Conservation (phyloP, 2,888 invertebrate species). For the Calliopum simillimum region DNA sequence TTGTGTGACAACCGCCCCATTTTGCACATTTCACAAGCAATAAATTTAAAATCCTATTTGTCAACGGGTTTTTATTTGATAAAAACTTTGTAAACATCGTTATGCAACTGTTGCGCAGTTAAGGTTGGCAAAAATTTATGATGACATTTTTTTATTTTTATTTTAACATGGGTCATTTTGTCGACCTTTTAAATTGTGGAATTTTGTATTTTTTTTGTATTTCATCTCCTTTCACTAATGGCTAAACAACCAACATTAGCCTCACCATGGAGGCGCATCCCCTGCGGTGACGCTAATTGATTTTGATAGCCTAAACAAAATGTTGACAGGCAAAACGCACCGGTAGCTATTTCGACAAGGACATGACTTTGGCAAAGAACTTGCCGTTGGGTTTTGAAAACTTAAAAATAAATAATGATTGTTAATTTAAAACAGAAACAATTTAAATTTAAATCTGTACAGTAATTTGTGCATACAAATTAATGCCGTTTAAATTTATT, state of each 20-base stretch:
- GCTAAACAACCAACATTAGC: neutral
- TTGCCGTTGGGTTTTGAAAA: constrained; percentile 44
- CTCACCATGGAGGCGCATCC: neutral
- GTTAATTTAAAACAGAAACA: neutral
- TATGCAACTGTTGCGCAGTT: constrained; percentile 4
- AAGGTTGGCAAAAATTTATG: neutral
- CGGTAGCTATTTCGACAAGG: constrained; percentile 46
- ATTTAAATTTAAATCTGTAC: neutral
- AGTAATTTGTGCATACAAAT: too few relatives aligned
- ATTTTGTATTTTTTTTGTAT: constrained; percentile 13
- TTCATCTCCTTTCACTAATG: neutral
- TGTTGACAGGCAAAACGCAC: constrained; percentile 36
- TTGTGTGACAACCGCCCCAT: constrained; percentile 1
- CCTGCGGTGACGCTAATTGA: constrained; percentile 38
- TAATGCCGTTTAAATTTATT: neutral
- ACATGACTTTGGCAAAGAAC: constrained; percentile 61
- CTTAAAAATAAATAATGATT: neutral
- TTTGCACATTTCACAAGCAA: constrained; percentile 6
- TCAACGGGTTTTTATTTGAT: neutral
- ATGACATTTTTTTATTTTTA: constrained; percentile 2
- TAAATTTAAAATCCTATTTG: constrained; percentile 22
- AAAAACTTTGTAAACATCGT: neutral
- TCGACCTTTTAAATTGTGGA: neutral
- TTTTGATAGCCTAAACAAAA: constrained; percentile 42
- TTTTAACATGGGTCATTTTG: neutral